Evolutionary conservation across 2,888 invertebrate species (phyloP), one percentile per base, ranked within the genome.

Genomic region (Poecilus cupreus): DNA sequence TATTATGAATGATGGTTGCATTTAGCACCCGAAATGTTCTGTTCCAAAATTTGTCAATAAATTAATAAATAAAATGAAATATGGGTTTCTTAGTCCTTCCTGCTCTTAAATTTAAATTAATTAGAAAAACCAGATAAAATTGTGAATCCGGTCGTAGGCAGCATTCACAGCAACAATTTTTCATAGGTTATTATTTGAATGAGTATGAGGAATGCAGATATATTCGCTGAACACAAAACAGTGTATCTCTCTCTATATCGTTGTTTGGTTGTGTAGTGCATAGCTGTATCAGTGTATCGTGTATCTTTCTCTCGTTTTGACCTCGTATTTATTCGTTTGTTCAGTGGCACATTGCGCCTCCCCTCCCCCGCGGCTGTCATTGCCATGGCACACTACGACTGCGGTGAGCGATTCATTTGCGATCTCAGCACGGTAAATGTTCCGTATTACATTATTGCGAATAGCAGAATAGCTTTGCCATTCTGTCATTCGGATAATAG

Each of bases 251-350:
- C 8, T 68, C 32, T n/a, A n/a, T 68, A 68, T 68, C 64, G 3
- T 68, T n/a, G n/a, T n/a, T n/a, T n/a, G n/a, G n/a, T n/a, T n/a
- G n/a, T n/a, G n/a, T n/a, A n/a, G n/a, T n/a, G n/a, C n/a, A 37
- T 37, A 5, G 11, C 24, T 39, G 37, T 68, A 6, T 37, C 39
- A n/a, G n/a, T 72, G 70, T 37, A 18, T 18, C 18, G 20, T 68
- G 43, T 75, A 75, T 75, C 51, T 75, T 75, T 75, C 75, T 72
- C 72, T 75, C 32, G 37, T 49, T 51, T 49, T 75, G 75, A 75
- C 75, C 75, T 75, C 75, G 75, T 51, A 51, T 75, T 75, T 75
- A 75, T 75, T 46, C 72, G 22, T 72, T 72, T 43, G 72, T 72
- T 49, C 75, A 75, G 51, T 51, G 39, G 51, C 75, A 68, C 18